A percentile compares a stretch with the other conserved stretches of the same genome.
These are phyloP conservation scores for Nerophis ophidion DNA, from an alignment of 2,113 vertebrate species.

Conservation along the genomic window DNA sequence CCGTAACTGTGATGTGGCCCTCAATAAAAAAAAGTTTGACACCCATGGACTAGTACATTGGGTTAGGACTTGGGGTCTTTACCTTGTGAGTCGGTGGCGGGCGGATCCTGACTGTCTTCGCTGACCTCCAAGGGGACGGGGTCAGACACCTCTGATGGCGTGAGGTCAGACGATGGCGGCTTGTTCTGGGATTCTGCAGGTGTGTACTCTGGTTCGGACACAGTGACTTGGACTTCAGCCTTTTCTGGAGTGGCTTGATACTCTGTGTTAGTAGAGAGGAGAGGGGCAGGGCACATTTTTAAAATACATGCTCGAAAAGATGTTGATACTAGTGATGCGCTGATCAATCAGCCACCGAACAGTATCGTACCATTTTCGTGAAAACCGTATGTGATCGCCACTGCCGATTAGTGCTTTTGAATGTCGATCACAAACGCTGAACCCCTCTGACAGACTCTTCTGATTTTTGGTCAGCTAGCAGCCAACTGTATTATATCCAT, in stretches of 20 bases:
- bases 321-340: no score
- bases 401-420: no score
- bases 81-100: constrained; percentile 32
- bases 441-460: no score
- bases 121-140: constrained; percentile 3
- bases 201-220: constrained; percentile 29
- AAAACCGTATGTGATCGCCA: no score
- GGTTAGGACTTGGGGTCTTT: neutral
- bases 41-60: no score
- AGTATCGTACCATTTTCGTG: no score
- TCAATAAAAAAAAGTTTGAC: no score
- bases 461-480: no score
- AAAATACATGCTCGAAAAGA: neutral
- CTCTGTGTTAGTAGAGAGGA: neutral
- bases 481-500: no score
- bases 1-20: no score
- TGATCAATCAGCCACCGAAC: no score
- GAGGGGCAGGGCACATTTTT: neutral
- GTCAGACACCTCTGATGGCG: neutral
- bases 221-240: neutral
- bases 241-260: constrained; percentile 14
- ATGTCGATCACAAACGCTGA: no score
- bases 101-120: constrained; percentile 10
- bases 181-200: neutral
- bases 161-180: neutral